Conservation (phyloP, 1,140 invertebrate species). For the Drosophila grimshawi region DNA sequence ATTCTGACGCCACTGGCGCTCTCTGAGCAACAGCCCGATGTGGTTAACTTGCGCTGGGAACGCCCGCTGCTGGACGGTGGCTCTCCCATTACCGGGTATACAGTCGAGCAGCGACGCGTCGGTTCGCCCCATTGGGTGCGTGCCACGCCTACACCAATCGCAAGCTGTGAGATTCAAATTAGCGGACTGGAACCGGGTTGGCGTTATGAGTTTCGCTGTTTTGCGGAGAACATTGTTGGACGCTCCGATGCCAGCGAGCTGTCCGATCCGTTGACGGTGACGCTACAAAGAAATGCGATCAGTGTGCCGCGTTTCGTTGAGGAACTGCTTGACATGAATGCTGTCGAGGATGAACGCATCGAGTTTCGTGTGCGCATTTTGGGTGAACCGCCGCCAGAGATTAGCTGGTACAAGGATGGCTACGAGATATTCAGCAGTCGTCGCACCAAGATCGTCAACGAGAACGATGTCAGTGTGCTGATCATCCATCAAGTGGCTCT, state of each 20-base stretch:
- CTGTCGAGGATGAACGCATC: conserved; percentile 92
- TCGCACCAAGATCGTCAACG: conserved; percentile 90
- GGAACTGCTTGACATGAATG: conserved; percentile 88
- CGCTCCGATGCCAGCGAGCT: conserved; percentile 91
- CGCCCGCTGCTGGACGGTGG: conserved; percentile 93
- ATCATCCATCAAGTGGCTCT: conserved; percentile 92
- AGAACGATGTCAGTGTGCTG: conserved; percentile 91
- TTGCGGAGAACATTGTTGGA: conserved; percentile 93
- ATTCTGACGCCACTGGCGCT: conserved; percentile 88
- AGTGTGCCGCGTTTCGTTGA: conserved; percentile 89
- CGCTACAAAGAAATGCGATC: conserved; percentile 88
- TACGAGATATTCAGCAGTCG: conserved; percentile 93
- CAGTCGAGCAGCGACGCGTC: conserved; percentile 91
- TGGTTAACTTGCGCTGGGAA: conserved; percentile 95
- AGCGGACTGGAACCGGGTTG: conserved; percentile 93
- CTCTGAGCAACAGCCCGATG: conserved; percentile 90
- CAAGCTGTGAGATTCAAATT: conserved; percentile 89
- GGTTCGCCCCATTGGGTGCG: conserved; percentile 91
- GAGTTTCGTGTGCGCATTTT: conserved; percentile 93
- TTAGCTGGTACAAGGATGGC: conserved; percentile 97
- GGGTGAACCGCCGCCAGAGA: conserved; percentile 93
- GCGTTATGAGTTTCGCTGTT: conserved; percentile 95
- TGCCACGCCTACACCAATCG: conserved; percentile 89
- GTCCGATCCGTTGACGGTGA: conserved; percentile 91
- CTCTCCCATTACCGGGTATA: conserved; percentile 93